Evolutionary conservation across 2,113 vertebrate species (phyloP).

Genomic region (Meles meles): DNA sequence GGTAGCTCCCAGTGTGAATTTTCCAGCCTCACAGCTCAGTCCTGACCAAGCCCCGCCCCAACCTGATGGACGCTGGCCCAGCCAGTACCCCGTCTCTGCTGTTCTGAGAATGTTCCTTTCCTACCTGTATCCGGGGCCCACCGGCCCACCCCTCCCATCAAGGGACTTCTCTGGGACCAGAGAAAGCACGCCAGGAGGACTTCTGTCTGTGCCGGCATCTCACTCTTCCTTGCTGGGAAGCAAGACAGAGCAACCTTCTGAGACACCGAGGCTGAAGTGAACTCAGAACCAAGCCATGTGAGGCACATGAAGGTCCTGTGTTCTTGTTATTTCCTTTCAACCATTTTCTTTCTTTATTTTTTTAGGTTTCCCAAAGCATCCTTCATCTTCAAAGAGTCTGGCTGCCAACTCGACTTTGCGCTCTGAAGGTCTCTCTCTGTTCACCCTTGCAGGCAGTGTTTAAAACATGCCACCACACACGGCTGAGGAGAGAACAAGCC

Average conservation of each 20-base stretch:
- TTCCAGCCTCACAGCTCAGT: neutral
- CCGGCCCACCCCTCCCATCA: fast-evolving
- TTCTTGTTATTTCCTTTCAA: neutral
- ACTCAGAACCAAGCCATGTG: fast-evolving
- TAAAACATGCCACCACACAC: neutral
- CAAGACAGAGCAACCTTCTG: neutral
- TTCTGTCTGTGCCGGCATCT: neutral
- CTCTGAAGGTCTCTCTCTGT: neutral
- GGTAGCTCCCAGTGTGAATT: fast-evolving
- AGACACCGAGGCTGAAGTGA: neutral
- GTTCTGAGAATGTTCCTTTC: neutral
- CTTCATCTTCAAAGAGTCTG: neutral
- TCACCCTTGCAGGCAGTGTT: neutral
- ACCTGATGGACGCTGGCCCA: neutral
- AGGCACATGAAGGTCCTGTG: too few relatives aligned
- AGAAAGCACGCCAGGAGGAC: neutral
- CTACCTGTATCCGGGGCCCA: fast-evolving
- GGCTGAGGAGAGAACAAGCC: neutral
- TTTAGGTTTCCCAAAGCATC: neutral
- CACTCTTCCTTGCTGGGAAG: neutral
- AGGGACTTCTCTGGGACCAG: neutral
- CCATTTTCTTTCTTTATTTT: neutral
- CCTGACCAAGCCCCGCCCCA: neutral
- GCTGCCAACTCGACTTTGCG: neutral
- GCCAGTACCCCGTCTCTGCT: neutral